Evolutionary conservation across 2,113 vertebrate genomes (phyloP), one percentile per base, ranked within the genome.

Genomic region (Corvus cornix): DNA sequence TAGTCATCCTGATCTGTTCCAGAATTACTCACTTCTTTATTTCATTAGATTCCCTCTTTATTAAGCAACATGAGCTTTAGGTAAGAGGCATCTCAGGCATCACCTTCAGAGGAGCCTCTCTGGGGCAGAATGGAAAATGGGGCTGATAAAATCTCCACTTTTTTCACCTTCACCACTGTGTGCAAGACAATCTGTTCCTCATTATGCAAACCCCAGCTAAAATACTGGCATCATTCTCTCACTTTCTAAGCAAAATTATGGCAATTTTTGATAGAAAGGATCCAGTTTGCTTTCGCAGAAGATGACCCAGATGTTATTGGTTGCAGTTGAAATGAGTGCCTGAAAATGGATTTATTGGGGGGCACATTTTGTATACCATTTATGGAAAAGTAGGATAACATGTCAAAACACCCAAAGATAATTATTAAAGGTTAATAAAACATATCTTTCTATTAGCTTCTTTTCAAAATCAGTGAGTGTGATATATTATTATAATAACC

Each of bases 351-450:
- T 94, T 89, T 89, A 53, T 66, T 49, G 27, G n/a, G 64, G 88
- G 64, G 20, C 21, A 1, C 37, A 16, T 88, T 78, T 93, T 86
- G 48, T 88, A 26, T 63, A 46, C 35, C 44, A 33, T 84, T 89
- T 93, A n/a, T 53, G 60, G 84, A 70, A 30, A 91, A 68, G 69
- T 55, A 69, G 55, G 59, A 44, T 90, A 81, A 80, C 63, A 46
- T 84, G 69, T 78, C 92, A 89, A 63, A 89, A 91, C 63, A 74
- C 35, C 46, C 60, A 51, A n/a, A 84, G 81, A 55, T 87, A 91
- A 89, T 96, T 86, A 89, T 60, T 74, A 92, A 72, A 92, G 63
- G 48, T 84, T 78, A 89, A 94, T 89, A 84, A 91, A 81, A 51
- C 55, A 17, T 21, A n/a, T 87, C n/a, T 84, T 95, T 77, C 51